A percentile compares a stretch with the other conserved stretches of the same genome.
These are phyloP conservation scores for Yponomeuta evonymella DNA, from an alignment of 2,888 invertebrate genomes.

Conservation along the genomic window DNA sequence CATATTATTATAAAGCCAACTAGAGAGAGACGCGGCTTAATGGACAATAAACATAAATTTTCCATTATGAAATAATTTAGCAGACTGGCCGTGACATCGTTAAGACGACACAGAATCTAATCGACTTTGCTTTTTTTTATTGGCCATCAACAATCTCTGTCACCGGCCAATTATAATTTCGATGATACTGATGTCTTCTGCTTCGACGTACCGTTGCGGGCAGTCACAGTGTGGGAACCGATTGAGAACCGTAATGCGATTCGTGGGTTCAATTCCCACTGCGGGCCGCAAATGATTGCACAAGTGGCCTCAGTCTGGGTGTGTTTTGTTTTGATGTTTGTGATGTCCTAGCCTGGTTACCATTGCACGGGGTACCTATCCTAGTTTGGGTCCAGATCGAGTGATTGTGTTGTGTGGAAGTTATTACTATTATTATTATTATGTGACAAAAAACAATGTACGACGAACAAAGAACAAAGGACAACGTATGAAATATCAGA, in stretches of 20 bases:
- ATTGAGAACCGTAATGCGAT: neutral
- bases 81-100: constrained; percentile 12
- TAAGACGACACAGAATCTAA: constrained; percentile 11
- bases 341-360: too few species aligned
- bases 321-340: too few species aligned
- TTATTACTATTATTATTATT: too few species aligned
- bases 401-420: too few species aligned
- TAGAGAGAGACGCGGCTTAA: constrained; percentile 7
- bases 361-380: too few species aligned
- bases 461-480: neutral
- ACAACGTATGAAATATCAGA: neutral
- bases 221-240: neutral
- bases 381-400: too few species aligned
- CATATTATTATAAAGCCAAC: neutral
- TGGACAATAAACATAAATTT: constrained; percentile 17
- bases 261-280: neutral
- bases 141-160: constrained; percentile 11
- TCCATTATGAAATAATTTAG: constrained; percentile 16
- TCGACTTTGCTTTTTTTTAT: constrained; percentile 14
- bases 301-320: too few species aligned
- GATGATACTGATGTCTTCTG: neutral
- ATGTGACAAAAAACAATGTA: too few species aligned
- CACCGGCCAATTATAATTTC: constrained; percentile 1
- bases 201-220: neutral
- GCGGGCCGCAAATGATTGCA: too few species aligned